Percentiles rank a stretch among this genome's conserved stretches.
phyloP scores from a whole-genome alignment of 2,888 invertebrate genomes.

The Trypoxylon attenuatum region DNA sequence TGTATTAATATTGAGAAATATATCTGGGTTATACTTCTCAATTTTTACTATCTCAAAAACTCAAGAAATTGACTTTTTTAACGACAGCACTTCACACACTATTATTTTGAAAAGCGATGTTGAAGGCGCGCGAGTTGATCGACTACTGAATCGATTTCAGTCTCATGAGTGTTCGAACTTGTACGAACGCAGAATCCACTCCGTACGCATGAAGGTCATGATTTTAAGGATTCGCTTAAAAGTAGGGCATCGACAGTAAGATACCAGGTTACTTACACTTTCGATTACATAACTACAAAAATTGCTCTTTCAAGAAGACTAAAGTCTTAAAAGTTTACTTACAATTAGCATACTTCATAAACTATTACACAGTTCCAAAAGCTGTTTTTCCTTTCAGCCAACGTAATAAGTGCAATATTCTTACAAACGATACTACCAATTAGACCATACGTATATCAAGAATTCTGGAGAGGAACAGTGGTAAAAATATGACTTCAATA shows the following conservation, averaged over 20 bases:
- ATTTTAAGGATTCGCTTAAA: not conserved
- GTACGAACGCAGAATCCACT: not conserved
- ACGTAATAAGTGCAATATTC: no score
- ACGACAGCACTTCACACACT: not conserved
- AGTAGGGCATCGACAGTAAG: slow-evolving; percentile 9
- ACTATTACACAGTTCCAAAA: no score
- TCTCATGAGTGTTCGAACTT: not conserved
- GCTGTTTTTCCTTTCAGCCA: no score
- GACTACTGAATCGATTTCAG: not conserved
- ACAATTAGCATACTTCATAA: no score
- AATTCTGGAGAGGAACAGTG: no score
- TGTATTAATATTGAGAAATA: not conserved
- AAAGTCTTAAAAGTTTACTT: no score
- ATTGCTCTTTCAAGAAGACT: no score
- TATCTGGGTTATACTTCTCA: not conserved
- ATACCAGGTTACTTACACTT: not conserved
- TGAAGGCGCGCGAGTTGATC: not conserved
- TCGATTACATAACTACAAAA: no score
- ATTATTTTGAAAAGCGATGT: not conserved
- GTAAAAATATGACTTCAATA: no score
- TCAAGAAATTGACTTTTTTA: not conserved
- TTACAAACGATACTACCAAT: no score
- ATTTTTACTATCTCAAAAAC: not conserved
- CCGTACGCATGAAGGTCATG: slow-evolving; percentile 3
- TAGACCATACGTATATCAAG: no score